Conservation (phyloP, 92 coral and sea anemone genomes). For the Epizoanthus fatuus region DNA sequence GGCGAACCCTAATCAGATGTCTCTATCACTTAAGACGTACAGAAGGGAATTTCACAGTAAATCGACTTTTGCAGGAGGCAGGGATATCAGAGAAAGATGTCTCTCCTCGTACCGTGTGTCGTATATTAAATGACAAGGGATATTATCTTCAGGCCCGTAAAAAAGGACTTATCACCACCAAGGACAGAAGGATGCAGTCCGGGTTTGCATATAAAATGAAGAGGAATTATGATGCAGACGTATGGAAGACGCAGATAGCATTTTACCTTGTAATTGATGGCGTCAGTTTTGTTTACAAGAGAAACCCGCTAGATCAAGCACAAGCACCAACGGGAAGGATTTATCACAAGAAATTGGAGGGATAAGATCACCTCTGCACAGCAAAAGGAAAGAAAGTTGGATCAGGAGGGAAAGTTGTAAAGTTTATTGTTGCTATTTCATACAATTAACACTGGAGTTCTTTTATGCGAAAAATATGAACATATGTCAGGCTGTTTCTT, state of each 20-base stretch:
- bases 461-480: no score
- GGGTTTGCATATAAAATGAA: not conserved
- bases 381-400: constrained; percentile 10
- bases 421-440: not conserved
- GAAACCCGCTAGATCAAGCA: not conserved
- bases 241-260: not conserved
- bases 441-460: no score
- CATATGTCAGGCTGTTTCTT: no score
- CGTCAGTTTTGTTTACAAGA: constrained; percentile 1
- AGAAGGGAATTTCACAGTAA: constrained; percentile 3
- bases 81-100: not conserved
- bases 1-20: constrained; percentile 16
- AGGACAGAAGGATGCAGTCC: not conserved
- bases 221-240: not conserved
- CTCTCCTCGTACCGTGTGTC: not conserved
- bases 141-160: not conserved
- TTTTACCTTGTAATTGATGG: constrained; percentile 13
- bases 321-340: no score
- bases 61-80: constrained; percentile 4
- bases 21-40: constrained; percentile 21
- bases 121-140: not conserved
- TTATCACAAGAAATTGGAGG: not conserved
- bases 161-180: not conserved
- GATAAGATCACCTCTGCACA: not conserved
- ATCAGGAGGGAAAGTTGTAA: constrained; percentile 31